A percentile compares a stretch with the other conserved stretches of the same genome.
Evolutionary conservation across 2,797 vertebrate species (phyloP).

Genomic region (Xenops minutus): DNA sequence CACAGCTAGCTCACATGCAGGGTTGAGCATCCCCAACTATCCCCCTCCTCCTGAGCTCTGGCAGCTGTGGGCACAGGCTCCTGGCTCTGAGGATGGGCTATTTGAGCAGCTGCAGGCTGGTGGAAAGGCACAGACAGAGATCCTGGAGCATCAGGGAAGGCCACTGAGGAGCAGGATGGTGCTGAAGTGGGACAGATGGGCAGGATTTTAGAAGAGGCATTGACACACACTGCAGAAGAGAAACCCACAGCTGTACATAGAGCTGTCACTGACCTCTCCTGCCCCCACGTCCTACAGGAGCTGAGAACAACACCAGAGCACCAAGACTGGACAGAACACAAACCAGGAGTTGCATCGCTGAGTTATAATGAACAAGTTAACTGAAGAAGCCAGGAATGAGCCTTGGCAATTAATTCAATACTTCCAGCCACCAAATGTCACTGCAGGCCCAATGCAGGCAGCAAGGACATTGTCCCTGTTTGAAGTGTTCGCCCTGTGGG

Average conservation of each 20-base stretch:
- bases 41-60: neutral
- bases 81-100: neutral
- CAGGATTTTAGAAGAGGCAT: neutral
- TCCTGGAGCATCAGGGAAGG: neutral
- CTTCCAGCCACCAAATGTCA: accelerated
- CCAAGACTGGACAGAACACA: accelerated
- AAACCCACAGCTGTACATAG: accelerated
- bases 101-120: neutral
- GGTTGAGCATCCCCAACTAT: neutral
- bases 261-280: neutral
- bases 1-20: accelerated
- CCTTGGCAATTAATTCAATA: neutral
- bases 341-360: neutral
- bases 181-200: neutral
- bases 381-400: neutral
- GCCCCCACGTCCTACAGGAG: neutral
- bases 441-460: neutral
- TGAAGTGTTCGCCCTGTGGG: accelerated
- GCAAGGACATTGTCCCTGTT: neutral
- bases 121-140: neutral
- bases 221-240: accelerated
- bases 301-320: accelerated
- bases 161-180: neutral
- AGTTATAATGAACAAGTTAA: neutral
- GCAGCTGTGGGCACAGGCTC: neutral